phyloP scores from a whole-genome alignment of 2,113 vertebrate genomes.

The Todiramphus saurophagus region DNA sequence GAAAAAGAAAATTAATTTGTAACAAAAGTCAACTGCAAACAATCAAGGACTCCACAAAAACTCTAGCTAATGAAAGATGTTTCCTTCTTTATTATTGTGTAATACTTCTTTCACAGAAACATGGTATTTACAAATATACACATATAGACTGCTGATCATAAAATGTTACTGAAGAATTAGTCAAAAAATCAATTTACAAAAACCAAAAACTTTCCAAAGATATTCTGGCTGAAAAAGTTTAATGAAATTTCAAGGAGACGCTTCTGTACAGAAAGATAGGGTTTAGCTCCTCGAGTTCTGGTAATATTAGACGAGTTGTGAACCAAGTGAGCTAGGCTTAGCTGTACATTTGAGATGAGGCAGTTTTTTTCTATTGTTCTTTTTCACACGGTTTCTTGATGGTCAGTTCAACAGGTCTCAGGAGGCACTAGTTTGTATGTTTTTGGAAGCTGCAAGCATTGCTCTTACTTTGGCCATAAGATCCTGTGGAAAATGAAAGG shows the following conservation, averaged over 20 bases:
- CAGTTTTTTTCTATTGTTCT: slow-evolving; percentile 7
- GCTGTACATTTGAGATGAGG: slow-evolving; percentile 47
- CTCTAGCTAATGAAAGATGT: slow-evolving; percentile 72
- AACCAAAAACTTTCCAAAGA: slow-evolving; percentile 48
- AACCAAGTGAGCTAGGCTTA: slow-evolving; percentile 23
- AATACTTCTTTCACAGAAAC: slow-evolving; percentile 81
- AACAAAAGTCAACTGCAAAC: not conserved
- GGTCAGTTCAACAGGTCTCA: slow-evolving; percentile 67
- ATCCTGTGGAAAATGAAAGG: slow-evolving; percentile 77
- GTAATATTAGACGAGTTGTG: not conserved
- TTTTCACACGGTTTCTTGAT: not conserved
- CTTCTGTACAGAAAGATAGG: slow-evolving; percentile 3
- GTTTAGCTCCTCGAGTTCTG: slow-evolving; percentile 14
- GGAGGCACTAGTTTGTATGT: slow-evolving; percentile 87
- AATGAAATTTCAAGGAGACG: not conserved
- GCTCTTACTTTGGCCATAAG: slow-evolving; percentile 99
- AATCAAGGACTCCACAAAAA: not conserved
- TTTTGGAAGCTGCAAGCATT: slow-evolving; percentile 97
- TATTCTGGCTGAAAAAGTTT: slow-evolving; percentile 39
- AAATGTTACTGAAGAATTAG: slow-evolving; percentile 77
- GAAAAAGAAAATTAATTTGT: not conserved
- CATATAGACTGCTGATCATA: slow-evolving; percentile 72
- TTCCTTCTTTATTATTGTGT: slow-evolving; percentile 75
- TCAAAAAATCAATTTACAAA: slow-evolving; percentile 82
- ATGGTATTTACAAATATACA: slow-evolving; percentile 85